A percentile compares a stretch with the other conserved stretches of the same genome.
Conservation (phyloP, 1,140 invertebrate genomes). For the Drosophila paulistorum region DNA sequence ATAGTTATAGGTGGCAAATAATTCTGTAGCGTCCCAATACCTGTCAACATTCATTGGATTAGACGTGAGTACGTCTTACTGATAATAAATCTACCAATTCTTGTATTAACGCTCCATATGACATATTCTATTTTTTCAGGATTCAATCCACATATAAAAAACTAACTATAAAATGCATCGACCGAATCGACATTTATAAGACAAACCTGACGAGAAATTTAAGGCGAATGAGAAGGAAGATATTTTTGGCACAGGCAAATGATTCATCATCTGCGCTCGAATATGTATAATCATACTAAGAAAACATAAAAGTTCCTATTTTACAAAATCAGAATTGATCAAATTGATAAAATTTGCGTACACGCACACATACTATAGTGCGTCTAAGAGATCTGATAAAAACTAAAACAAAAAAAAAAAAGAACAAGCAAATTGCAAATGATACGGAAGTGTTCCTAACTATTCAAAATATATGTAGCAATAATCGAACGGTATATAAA, state of each 20-base stretch:
- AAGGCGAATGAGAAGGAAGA: constrained; percentile 11
- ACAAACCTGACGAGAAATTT: not conserved
- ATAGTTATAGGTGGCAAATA: constrained; percentile 77
- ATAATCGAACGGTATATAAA: constrained; percentile 50
- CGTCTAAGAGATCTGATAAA: constrained; percentile 36
- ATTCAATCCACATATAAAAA: not conserved
- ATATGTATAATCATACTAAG: constrained; percentile 45
- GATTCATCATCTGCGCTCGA: not conserved
- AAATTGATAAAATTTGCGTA: constrained; percentile 55
- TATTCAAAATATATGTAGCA: constrained; percentile 70
- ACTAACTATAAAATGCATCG: not conserved
- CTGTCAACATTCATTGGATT: constrained; percentile 18
- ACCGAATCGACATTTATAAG: not conserved
- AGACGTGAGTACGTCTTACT: constrained; percentile 19
- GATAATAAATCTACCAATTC: not conserved
- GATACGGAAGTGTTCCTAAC: constrained; percentile 73
- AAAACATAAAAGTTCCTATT: constrained; percentile 77
- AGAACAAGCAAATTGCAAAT: constrained; percentile 53
- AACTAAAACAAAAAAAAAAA: constrained; percentile 36
- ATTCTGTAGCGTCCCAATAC: constrained; percentile 37
- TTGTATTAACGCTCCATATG: not conserved
- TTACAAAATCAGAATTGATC: constrained; percentile 56
- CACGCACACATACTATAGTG: constrained; percentile 44
- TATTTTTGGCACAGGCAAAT: constrained; percentile 13
- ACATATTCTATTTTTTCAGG: not conserved